phyloP scores from a whole-genome alignment of 1,140 invertebrate genomes.

The Ceratosolen fusciceps region DNA sequence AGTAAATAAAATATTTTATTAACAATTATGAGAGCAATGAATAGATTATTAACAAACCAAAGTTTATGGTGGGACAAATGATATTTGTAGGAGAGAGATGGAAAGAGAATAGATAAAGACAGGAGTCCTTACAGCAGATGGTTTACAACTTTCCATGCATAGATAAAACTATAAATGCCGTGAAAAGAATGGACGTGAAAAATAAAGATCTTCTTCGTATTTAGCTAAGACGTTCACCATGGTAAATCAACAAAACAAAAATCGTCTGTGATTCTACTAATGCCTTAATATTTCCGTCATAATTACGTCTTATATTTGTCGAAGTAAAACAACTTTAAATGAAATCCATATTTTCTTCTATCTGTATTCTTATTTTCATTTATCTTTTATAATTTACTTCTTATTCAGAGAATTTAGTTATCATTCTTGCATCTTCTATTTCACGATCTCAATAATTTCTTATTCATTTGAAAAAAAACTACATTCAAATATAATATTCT shows the following conservation, averaged over 20 bases:
- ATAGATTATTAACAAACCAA: slow-evolving; percentile 63
- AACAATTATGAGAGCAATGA: slow-evolving; percentile 67
- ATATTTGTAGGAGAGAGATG: slow-evolving; percentile 40
- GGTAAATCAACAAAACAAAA: slow-evolving; percentile 65
- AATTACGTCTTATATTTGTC: not conserved
- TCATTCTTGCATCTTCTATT: too few species aligned
- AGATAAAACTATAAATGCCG: not conserved
- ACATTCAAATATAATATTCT: too few species aligned
- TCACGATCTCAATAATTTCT: too few species aligned
- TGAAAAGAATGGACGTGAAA: not conserved
- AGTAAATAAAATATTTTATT: not conserved
- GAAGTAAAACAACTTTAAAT: not conserved
- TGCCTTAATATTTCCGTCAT: not conserved
- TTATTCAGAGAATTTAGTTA: too few species aligned
- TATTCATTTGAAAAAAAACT: too few species aligned
- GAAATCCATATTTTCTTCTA: slow-evolving; percentile 5
- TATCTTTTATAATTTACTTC: not conserved
- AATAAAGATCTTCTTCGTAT: slow-evolving; percentile 2
- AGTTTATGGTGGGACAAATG: slow-evolving; percentile 60
- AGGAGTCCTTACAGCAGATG: not conserved
- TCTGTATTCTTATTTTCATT: slow-evolving; percentile 44
- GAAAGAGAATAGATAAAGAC: not conserved
- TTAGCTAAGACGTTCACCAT: slow-evolving; percentile 54
- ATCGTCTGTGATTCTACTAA: slow-evolving; percentile 57
- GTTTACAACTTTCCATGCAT: not conserved